Percentiles rank a stretch among this genome's conserved stretches.
Evolutionary conservation across 2,113 vertebrate species (phyloP).

Genomic region (Addax nasomaculatus): DNA sequence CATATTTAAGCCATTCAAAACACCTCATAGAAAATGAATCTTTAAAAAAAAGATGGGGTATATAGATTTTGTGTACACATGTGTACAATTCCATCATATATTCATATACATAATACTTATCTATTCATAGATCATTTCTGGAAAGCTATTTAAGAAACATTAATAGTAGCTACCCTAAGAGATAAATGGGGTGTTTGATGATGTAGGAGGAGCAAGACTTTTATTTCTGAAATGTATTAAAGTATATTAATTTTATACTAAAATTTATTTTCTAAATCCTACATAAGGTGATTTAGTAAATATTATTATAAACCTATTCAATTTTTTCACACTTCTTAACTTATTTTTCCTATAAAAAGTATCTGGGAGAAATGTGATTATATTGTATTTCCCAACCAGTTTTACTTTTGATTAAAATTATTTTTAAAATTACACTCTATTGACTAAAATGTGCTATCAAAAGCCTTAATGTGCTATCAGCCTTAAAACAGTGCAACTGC

Average conservation of each 20-base stretch:
- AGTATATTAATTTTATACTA: not conserved
- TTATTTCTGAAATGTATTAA: not conserved
- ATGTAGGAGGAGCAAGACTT: not conserved
- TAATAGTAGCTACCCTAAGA: not conserved
- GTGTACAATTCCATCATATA: not conserved
- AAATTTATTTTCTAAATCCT: not conserved
- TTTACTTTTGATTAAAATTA: not conserved
- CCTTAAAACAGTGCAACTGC: not conserved
- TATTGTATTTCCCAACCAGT: not conserved
- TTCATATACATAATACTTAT: not conserved
- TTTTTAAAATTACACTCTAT: not conserved
- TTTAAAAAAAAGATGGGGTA: not conserved
- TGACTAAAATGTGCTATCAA: not conserved
- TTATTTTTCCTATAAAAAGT: not conserved
- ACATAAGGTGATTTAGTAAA: not conserved
- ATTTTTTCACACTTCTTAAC: not conserved
- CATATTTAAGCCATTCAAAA: not conserved
- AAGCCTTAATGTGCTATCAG: not conserved
- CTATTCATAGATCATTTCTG: not conserved
- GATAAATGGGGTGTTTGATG: not conserved
- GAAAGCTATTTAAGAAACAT: not conserved
- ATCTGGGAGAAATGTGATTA: not conserved
- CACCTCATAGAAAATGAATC: not conserved
- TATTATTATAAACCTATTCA: not conserved
- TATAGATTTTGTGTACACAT: not conserved